Conservation (phyloP, 1,140 invertebrate genomes). For the Maconellicoccus hirsutus region DNA sequence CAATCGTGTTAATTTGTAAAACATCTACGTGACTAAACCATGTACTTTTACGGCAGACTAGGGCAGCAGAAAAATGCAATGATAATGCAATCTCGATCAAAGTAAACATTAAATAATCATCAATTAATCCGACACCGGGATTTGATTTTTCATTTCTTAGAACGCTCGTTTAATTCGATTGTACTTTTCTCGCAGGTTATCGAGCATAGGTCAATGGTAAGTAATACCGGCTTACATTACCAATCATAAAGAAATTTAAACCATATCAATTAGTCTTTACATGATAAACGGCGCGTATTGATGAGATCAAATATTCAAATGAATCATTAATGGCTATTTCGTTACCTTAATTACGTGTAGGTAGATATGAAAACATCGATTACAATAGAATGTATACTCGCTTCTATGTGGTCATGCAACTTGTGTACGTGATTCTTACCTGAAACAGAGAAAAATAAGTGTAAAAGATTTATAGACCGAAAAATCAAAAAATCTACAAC, state of each 20-base stretch:
- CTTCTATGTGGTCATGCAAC: too few relatives aligned
- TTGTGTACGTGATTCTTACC: neutral
- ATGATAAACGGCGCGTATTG: neutral
- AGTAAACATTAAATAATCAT: neutral
- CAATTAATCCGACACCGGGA: neutral
- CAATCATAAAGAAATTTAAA: neutral
- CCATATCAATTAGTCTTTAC: conserved; percentile 1
- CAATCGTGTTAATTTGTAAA: too few relatives aligned
- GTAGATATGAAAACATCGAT: too few relatives aligned
- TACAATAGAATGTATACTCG: neutral
- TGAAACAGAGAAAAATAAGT: neutral
- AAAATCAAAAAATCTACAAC: conserved; percentile 1
- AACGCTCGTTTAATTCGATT: neutral
- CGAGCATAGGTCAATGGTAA: neutral
- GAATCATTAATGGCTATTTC: neutral
- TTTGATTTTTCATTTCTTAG: neutral
- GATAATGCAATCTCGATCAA: neutral
- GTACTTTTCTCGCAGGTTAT: neutral
- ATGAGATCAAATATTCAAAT: neutral
- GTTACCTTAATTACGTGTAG: too few relatives aligned
- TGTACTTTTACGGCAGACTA: too few relatives aligned
- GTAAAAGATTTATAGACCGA: conserved; percentile 9
- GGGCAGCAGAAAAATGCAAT: neutral
- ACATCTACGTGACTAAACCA: too few relatives aligned
- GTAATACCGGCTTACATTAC: too few relatives aligned